Base-by-base conservation (phyloP, 1,140 invertebrate species). In the Steinernema khuongi region DNA sequence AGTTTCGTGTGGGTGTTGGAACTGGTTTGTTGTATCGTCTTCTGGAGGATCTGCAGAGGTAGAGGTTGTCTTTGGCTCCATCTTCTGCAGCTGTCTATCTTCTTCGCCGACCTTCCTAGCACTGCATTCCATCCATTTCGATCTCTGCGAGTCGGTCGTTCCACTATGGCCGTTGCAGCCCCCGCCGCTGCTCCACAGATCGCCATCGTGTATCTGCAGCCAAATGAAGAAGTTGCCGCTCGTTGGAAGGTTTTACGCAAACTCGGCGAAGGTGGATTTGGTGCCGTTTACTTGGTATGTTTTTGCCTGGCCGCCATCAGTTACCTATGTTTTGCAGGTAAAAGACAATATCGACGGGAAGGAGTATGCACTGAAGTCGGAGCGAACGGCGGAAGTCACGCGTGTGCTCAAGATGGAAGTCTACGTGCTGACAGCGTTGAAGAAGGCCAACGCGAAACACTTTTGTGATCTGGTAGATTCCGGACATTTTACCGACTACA, bases 401-500 rank as follows among this genome's bases (percentile, higher is more conserved):
- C 36, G 36, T 11, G 36, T 41, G 36, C 36, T 41, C 7, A 41
- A 41, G 36, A 7, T 11, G 36, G 36, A 41, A n/a, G 36, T 41
- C n/a, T 41, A 41, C 36, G 36, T 41, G 36, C n/a, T 41, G 36
- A n/a, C n/a, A 7, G 36, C 36, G 36, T n/a, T 41, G 36, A 41
- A 41, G 36, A 41, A 41, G 36, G 36, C 36, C 36, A 11, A 7
- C 36, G 36, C 36, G 7, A 68, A 72, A 14, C 60, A 72, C 70
- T 72, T 14, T 29, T 69, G 43, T 19, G 41, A 30, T 17, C 19
- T 69, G 17, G 17, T 69, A 2, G 33, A 67, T 18, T 72, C 43
- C 28, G 70, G 70, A 7, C 29, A 36, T 18, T 26, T 67, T 14
- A n/a, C 4, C n/a, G 67, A 68, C 7, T 72, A 69, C 70, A 72